phyloP scores from a whole-genome alignment of 2,888 invertebrate genomes.

The Catocala sponsa region DNA sequence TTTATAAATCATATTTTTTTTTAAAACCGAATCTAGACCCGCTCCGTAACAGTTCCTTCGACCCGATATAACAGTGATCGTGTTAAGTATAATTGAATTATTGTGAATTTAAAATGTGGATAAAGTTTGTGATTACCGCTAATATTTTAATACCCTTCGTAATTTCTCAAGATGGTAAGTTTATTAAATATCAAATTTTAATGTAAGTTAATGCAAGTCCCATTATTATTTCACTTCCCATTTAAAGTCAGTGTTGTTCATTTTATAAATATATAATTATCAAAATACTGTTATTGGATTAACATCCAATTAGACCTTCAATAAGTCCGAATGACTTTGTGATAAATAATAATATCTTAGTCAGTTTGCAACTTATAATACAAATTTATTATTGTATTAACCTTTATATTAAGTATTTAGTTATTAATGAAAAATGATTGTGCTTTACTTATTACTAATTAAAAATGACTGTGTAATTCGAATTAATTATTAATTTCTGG shows the following conservation, averaged over 20 bases:
- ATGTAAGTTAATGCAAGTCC: not conserved
- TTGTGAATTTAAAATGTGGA: conserved; percentile 28
- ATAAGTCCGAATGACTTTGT: conserved; percentile 1
- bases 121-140: conserved; percentile 28
- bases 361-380: not conserved
- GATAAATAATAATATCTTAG: not conserved
- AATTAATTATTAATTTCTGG: not conserved
- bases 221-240: not conserved
- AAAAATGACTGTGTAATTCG: too few species aligned
- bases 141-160: conserved; percentile 34
- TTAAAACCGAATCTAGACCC: too few species aligned
- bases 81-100: conserved; percentile 6
- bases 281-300: not conserved
- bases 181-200: not conserved
- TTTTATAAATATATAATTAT: not conserved
- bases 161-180: conserved; percentile 47
- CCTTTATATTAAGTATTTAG: conserved; percentile 22
- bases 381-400: conserved; percentile 12
- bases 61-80: too few species aligned
- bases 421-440: not conserved
- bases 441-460: too few species aligned
- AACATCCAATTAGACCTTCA: conserved; percentile 1
- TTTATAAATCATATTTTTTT: too few species aligned
- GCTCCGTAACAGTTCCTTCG: too few species aligned
- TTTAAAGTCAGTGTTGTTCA: not conserved